Evolutionary conservation across 2,797 vertebrate species (phyloP).

Genomic region (Pseudocheirus occidentalis): DNA sequence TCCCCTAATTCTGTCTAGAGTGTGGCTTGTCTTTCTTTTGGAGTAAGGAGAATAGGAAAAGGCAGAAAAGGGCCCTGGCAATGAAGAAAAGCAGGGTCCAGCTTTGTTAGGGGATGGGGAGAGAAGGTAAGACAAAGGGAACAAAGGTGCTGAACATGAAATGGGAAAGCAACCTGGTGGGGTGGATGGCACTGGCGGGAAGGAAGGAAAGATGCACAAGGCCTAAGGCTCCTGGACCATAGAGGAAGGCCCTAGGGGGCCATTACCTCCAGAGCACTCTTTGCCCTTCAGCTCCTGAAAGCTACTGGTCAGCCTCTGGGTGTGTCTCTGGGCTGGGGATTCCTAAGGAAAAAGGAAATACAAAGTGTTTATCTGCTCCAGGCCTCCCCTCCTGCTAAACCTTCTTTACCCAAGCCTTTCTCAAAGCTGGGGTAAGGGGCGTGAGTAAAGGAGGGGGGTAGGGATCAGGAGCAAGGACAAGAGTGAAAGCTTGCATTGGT

Average conservation of each 20-base stretch:
- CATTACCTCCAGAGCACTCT: background rate
- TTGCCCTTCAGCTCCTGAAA: background rate
- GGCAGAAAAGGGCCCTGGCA: conserved; percentile 18
- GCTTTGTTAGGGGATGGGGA: background rate
- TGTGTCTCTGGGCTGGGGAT: background rate
- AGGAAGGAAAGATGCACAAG: background rate
- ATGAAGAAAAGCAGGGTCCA: background rate
- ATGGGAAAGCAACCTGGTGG: background rate
- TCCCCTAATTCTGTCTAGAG: conserved; percentile 33
- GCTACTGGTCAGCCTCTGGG: background rate
- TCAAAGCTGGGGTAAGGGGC: background rate
- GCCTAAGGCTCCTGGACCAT: background rate
- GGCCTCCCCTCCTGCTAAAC: background rate
- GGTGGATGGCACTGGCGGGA: background rate
- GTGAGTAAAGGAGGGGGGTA: background rate
- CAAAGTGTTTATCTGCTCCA: background rate
- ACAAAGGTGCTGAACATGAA: background rate
- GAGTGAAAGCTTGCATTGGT: background rate
- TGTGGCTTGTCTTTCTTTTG: conserved; percentile 52
- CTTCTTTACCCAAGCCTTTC: background rate
- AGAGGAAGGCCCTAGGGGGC: background rate
- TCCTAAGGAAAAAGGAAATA: background rate
- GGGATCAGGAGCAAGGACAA: background rate
- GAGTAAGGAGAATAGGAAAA: conserved; percentile 4
- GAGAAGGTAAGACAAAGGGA: conserved; percentile 27